Evolutionary conservation across 2,888 invertebrate species (phyloP), one percentile per base, ranked within the genome.

Genomic region (Ptychoptera contaminata): DNA sequence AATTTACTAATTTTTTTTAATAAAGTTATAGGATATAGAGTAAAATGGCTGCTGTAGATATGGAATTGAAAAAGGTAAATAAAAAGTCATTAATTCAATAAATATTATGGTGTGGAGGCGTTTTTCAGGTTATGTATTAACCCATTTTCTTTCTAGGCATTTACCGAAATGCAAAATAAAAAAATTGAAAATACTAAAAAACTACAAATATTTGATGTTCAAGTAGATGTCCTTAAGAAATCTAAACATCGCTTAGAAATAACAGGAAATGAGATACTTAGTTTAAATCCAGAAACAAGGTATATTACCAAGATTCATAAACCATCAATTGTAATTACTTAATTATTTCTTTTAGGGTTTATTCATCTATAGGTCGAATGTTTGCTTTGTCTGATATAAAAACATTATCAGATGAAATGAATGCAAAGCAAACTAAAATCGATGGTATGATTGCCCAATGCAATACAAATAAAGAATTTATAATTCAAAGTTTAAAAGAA

Each of bases 131-230:
- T 39, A 29, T 23, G 11, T 8, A 23, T 41, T 38, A 11, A 41
- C 16, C 10, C 23, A 31, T 40, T 45, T 9, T 29, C 30, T 39
- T 52, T 52, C 10, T 37, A 78, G 78, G 85, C 86, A 8, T 86
- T 88, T 56, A 69, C 76, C 44, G 85, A 87, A 55, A 70, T 87
- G 53, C 86, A 87, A 58, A 72, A 76, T 37, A 85, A 84, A 62
- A 78, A 82, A 70, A 68, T 82, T 46, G 81, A 82, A 52, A 83
- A 85, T 0, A 72, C 74, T 31, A 81, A 83, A 56, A 83, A 86
- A 60, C 63, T 87, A 42, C 77, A 78, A 54, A 65, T 84, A 55
- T 73, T 83, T 2, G 84, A 85, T 60, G 65, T 79, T 37, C 83
- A 83, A 61, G 79, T 83, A 47, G 83, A 86, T 43, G 71, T 72